Base-by-base conservation (phyloP, 1,140 invertebrate genomes). In the Drosophila dunni region DNA sequence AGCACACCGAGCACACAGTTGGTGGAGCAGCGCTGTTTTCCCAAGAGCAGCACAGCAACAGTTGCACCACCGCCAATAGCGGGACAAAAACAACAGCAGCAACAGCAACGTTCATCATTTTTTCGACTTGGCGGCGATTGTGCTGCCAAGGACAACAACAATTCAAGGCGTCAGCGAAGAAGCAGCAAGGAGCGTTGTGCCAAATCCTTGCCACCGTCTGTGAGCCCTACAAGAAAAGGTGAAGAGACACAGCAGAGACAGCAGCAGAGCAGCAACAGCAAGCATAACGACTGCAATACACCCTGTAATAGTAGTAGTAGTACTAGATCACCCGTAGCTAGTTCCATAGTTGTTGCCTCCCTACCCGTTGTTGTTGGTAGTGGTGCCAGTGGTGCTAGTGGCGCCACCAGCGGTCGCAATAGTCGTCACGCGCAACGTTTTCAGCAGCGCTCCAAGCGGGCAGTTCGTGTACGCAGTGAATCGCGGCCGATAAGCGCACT, bases 401-500 rank as follows among this genome's bases (percentile, higher is more conserved):
- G 33, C 51, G 17, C 7, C n/a, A 46, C 17, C 17, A 70, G 29
- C 34, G 69, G 75, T 17, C 75, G 90, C 40, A 86, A 33, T 65
- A 91, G 91, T 71, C 86, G 86, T 7, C 79, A 91, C 50, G 61
- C 74, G 17, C 83, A 92, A 64, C 91, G 91, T 9, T 91, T 91
- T 53, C 78, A 77, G 45, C 81, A 79, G 56, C 85, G 90, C 6
- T 83, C 79, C 9, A 81, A 81, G 58, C 78, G 90, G 11, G 80
- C 81, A 44, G 91, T 92, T 45, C 86, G 90, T 17, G 91, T 91
- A 57, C 88, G 90, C 44, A 92, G 91, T 70, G 91, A 92, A 38
- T 91, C 90, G 54, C 90, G 91, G 61, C 91, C 91, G 0, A 91
- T 91, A 6, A 92, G 90, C 72, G 88, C 91, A 6, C 53, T 92